These are phyloP conservation scores for Vespertilio murinus DNA, from an alignment of 2,797 vertebrate species.

Conservation along the genomic window DNA sequence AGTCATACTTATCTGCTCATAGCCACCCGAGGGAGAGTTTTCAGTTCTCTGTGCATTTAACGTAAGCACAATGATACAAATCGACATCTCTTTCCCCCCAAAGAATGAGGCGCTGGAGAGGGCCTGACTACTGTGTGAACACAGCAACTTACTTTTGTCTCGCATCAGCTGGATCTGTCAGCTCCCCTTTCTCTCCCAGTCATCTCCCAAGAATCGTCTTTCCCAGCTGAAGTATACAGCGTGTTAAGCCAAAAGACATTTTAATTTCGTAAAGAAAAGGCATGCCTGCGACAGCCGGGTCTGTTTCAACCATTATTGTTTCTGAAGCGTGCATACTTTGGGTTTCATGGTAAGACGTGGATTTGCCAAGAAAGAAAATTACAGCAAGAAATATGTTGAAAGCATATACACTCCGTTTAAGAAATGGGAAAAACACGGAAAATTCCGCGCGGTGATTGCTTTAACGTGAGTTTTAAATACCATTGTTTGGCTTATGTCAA, in stretches of 20 bases:
- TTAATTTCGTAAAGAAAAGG: conserved; percentile 73
- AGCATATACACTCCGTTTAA: conserved; percentile 79
- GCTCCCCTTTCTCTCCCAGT: conserved; percentile 15
- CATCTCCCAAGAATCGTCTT: conserved; percentile 37
- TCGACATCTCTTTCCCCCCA: neutral
- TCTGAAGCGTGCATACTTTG: conserved; percentile 70
- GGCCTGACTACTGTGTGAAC: neutral
- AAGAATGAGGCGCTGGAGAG: neutral
- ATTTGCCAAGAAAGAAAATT: conserved; percentile 80
- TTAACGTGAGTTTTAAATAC: conserved; percentile 74
- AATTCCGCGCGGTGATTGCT: conserved; percentile 70
- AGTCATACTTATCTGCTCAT: neutral
- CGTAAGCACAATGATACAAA: conserved; percentile 51
- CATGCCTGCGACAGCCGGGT: conserved; percentile 61
- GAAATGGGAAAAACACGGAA: conserved; percentile 77
- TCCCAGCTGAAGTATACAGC: conserved; percentile 31
- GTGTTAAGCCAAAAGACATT: conserved; percentile 68
- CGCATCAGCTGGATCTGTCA: neutral
- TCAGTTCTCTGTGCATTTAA: neutral
- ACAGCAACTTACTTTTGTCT: neutral
- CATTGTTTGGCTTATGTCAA: conserved; percentile 71
- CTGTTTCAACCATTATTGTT: conserved; percentile 78
- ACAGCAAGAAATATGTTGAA: conserved; percentile 76
- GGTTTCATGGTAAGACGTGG: conserved; percentile 76
- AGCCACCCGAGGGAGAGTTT: neutral